Conservation (phyloP, 2,113 vertebrate species). For the Hippocampus barbouri region DNA sequence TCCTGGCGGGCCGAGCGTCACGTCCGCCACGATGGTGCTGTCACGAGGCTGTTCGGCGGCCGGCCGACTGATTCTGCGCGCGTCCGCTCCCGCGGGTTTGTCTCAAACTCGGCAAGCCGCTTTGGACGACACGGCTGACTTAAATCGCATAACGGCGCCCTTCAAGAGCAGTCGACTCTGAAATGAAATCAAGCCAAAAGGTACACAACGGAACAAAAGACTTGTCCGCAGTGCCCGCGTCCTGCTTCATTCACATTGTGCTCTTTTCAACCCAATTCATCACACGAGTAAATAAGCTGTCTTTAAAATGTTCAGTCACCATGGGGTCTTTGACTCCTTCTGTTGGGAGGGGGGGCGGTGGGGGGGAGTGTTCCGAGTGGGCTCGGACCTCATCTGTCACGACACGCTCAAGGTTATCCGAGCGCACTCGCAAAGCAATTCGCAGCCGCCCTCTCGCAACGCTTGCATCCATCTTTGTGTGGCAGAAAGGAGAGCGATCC, state of each 20-base stretch:
- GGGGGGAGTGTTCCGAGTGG: conserved; percentile 9
- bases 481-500: conserved; percentile 25
- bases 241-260: neutral
- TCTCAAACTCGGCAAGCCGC: conserved; percentile 53
- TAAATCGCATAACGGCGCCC: conserved; percentile 35
- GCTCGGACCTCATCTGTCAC: conserved; percentile 13
- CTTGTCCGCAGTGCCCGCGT: neutral
- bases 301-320: neutral
- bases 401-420: conserved; percentile 30
- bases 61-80: conserved; percentile 30
- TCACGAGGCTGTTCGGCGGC: conserved; percentile 38
- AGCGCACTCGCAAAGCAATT: conserved; percentile 15
- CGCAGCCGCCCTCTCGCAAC: conserved; percentile 5
- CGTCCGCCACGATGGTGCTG: conserved; percentile 46
- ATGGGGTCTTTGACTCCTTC: neutral
- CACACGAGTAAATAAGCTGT: neutral
- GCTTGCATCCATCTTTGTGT: conserved; percentile 12
- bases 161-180: conserved; percentile 55
- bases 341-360: neutral
- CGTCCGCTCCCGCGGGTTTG: conserved; percentile 37
- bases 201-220: conserved; percentile 47
- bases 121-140: conserved; percentile 46
- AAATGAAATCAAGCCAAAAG: conserved; percentile 54
- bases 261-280: neutral
- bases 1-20: conserved; percentile 18